Base-by-base conservation (phyloP, 2,888 invertebrate genomes). In the Dynastes grantii region DNA sequence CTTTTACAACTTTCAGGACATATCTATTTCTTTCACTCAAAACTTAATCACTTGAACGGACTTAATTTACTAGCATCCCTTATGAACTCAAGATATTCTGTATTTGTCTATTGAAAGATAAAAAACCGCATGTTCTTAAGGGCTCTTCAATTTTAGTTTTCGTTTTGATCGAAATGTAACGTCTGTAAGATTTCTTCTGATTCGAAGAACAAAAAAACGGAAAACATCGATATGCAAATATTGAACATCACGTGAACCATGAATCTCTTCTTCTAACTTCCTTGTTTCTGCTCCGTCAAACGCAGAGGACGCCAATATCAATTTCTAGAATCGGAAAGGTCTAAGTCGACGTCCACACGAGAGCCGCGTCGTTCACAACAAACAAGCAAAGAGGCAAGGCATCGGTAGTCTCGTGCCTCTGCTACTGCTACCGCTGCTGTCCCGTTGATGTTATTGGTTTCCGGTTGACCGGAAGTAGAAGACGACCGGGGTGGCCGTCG, bases 401-500 rank as follows among this genome's bases (percentile, higher is more conserved):
- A 16, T 32, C 32, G 55, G n/a, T 9, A 32, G 32, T 29, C 8
- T 53, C 51, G n/a, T 29, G 53, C 27, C 32, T 4, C 11, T 64
- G 16, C 65, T 40, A n/a, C 40, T 16, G 51, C 49, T 51, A 49
- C 22, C 49, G 51, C 49, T 49, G 49, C 58, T 22, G 58, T 51
- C 70, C 71, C 71, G 71, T 45, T 75, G 73, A 75, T 75, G 73
- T 85, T 86, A 86, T 86, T 87, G 85, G 85, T 85, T 86, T 86
- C 84, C 85, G 84, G 85, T 83, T 85, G 86, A 85, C 86, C 86
- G 85, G 84, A 84, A 85, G 81, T 83, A 84, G 81, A 79, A 81
- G 83, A 81, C 80, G 83, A 81, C 80, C 81, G 79, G 80, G 32
- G 81, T 81, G 81, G 79, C 81, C 78, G 82, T 81, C 81, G 83